phyloP scores from a whole-genome alignment of 2,888 invertebrate genomes.

The Bedellia somnulentella region DNA sequence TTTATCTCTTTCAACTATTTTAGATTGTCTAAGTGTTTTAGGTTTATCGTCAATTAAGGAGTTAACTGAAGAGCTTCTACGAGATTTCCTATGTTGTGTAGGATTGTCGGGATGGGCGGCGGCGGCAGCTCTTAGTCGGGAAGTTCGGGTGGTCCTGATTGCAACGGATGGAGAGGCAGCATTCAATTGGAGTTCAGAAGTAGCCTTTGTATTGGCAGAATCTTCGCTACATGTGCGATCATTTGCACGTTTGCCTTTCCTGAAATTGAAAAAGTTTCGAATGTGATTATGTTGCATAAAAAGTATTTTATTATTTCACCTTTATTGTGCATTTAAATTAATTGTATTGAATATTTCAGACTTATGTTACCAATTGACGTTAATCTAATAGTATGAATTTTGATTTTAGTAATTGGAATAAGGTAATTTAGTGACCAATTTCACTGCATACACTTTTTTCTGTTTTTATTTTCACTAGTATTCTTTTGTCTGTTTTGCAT shows the following conservation, averaged over 20 bases:
- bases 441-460: no score
- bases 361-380: no score
- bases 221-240: constrained; percentile 33
- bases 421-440: no score
- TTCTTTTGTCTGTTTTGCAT: no score
- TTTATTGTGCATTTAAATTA: no score
- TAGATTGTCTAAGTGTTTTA: constrained; percentile 29
- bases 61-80: constrained; percentile 45
- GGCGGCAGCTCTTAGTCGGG: constrained; percentile 70
- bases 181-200: constrained; percentile 46
- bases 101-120: constrained; percentile 15
- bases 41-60: constrained; percentile 39
- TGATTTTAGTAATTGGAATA: no score
- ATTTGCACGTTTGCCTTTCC: constrained; percentile 29
- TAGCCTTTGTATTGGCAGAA: constrained; percentile 36
- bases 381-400: no score
- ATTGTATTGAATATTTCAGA: no score
- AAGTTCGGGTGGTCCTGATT: constrained; percentile 72
- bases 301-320: no score
- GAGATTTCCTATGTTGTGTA: constrained; percentile 27
- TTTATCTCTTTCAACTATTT: constrained; percentile 49
- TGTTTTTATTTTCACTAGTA: no score
- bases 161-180: constrained; percentile 46
- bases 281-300: no score
- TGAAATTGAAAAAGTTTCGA: constrained; percentile 22